Evolutionary conservation across 2,113 vertebrate genomes (phyloP).

Genomic region (Lates calcarifer): DNA sequence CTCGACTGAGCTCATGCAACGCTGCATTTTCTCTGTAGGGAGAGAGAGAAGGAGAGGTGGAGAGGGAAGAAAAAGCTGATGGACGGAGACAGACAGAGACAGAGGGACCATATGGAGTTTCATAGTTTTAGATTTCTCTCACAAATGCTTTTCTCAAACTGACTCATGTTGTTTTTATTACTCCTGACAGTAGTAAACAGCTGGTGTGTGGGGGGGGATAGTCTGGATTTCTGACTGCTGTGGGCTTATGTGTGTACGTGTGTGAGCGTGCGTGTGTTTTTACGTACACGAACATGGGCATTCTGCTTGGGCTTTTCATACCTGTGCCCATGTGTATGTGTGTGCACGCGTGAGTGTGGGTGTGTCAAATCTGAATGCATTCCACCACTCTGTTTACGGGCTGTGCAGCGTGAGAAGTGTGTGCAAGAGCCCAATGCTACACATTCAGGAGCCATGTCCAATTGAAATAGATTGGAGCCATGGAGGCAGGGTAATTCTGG

Average conservation of each 20-base stretch:
- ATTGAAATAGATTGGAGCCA: slow-evolving; percentile 79
- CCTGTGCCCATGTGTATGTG: not conserved
- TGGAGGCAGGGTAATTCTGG: slow-evolving; percentile 56
- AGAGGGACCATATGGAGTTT: slow-evolving; percentile 73
- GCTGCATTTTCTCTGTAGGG: slow-evolving; percentile 20
- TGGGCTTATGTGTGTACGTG: not conserved
- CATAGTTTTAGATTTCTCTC: slow-evolving; percentile 74
- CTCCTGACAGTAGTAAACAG: slow-evolving; percentile 78
- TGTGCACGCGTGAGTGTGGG: not conserved
- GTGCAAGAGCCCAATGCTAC: slow-evolving; percentile 52
- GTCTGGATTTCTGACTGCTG: slow-evolving; percentile 56
- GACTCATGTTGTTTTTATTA: slow-evolving; percentile 75
- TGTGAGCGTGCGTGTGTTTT: slow-evolving; percentile 10
- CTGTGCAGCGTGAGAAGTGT: slow-evolving; percentile 48
- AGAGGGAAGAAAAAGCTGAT: slow-evolving; percentile 33
- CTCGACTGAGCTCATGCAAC: slow-evolving; percentile 38
- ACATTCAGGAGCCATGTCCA: slow-evolving; percentile 76
- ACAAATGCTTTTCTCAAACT: slow-evolving; percentile 73
- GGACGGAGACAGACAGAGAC: slow-evolving; percentile 60
- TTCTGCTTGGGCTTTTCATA: not conserved
- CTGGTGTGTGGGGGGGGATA: slow-evolving; percentile 57
- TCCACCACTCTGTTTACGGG: slow-evolving; percentile 51
- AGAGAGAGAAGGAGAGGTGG: not conserved
- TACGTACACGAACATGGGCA: slow-evolving; percentile 6
- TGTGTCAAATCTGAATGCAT: slow-evolving; percentile 55